Percentiles rank a stretch among this genome's conserved stretches.
phyloP scores from a whole-genome alignment of 2,113 vertebrate genomes.

The Neolamprologus longior region DNA sequence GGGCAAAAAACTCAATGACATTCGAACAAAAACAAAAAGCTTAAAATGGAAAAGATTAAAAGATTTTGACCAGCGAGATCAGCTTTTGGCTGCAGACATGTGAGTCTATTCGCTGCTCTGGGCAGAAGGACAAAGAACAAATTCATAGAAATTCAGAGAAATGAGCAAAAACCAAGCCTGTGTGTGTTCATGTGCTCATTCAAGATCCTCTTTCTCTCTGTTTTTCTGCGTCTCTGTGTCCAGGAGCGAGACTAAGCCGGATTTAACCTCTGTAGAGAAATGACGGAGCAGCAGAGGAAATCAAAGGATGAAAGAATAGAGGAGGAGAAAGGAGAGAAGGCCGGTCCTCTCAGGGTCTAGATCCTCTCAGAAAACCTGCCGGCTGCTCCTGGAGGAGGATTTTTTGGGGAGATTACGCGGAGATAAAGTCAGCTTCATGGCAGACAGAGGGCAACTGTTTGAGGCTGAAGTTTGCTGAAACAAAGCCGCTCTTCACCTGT shows the following conservation, averaged over 20 bases:
- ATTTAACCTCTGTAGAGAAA: slow-evolving; percentile 6
- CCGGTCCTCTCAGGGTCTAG: background rate
- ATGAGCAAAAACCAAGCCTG: background rate
- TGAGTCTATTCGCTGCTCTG: background rate
- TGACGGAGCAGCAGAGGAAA: background rate
- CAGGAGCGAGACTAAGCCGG: slow-evolving; percentile 28
- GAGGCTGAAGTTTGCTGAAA: background rate
- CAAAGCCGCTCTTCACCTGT: background rate
- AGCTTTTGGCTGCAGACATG: background rate
- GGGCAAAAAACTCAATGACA: background rate
- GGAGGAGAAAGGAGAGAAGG: background rate
- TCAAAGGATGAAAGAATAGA: background rate
- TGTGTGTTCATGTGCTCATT: background rate
- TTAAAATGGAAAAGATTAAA: background rate
- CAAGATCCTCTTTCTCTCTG: background rate
- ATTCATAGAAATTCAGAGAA: background rate
- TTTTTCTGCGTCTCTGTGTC: background rate
- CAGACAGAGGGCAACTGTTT: background rate
- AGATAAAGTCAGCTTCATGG: background rate
- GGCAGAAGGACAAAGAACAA: background rate
- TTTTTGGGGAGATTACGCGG: background rate
- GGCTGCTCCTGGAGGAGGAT: background rate
- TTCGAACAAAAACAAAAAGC: background rate
- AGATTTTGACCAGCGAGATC: background rate
- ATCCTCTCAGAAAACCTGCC: background rate